Evolutionary conservation across 1,140 invertebrate species (phyloP), one percentile per base, ranked within the genome.

Genomic region (Caenorhabditis tropicalis): DNA sequence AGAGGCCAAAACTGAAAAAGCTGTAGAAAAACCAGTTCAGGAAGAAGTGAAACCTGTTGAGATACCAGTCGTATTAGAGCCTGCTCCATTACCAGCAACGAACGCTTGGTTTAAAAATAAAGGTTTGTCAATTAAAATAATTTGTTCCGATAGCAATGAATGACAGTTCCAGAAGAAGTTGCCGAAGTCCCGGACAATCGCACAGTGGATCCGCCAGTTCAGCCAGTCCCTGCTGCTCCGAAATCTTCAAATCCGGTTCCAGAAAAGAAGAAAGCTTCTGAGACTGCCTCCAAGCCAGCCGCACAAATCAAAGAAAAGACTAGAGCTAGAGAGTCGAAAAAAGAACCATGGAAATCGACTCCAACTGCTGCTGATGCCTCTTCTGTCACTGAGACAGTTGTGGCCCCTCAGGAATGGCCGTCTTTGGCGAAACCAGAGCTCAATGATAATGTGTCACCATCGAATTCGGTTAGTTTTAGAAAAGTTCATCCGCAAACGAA

Each of bases 21-120:
- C 51, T 46, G 56, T 46, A 27, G 86, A 84, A 60, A 80, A 82
- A n/a, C 29, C 16, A n/a, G 81, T 46, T 33, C 21, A 43, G 1
- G 79, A 60, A 56, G 74, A 43, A 36, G 43, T 43, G 3, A 83
- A 79, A 33, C 83, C 85, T n/a, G 83, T 39, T 29, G 39, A 49
- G 12, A 46, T 87, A 6, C 86, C 86, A 31, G 86, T 87, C 27
- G 81, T 87, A n/a, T 49, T 86, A 21, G 85, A 87, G 29, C 86
- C 86, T 6, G 86, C 86, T 49, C 86, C 86, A 3, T 58, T 87
- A 6, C 86, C 86, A 24, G 33, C 81, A 10, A 86, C 79, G 27
- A 87, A 87, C 36, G 82, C 86, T 21, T 87, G 86, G 86, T 87
- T 87, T 82, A 87, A 86, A 58, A 84, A 84, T 21, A 84, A 82